Percentiles rank a stretch among this genome's conserved stretches.
These are phyloP conservation scores for Anthophora plumipes DNA, from an alignment of 2,888 invertebrate species.

Conservation along the genomic window DNA sequence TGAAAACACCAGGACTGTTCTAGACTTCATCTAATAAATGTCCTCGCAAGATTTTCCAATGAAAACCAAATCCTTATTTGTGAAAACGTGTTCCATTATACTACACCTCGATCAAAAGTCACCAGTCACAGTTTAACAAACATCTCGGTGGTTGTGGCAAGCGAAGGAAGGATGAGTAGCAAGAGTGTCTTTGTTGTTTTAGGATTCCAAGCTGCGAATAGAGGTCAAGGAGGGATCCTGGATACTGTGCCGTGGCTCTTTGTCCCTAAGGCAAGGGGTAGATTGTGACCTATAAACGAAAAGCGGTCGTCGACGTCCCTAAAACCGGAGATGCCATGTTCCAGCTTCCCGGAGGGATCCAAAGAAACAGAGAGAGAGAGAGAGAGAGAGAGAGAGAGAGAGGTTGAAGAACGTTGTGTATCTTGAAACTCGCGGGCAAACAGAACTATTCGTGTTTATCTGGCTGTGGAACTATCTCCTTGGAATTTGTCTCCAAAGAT, in stretches of 20 bases:
- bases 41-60: too few species aligned
- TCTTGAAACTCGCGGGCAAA: conserved; percentile 72
- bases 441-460: conserved; percentile 81
- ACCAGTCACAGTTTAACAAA: conserved; percentile 12
- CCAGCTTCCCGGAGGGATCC: neutral
- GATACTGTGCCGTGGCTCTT: conserved; percentile 38
- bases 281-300: conserved; percentile 70
- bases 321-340: conserved; percentile 20
- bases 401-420: conserved; percentile 18
- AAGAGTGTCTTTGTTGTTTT: conserved; percentile 60
- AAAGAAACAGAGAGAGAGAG: conserved; percentile 14
- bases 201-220: conserved; percentile 59
- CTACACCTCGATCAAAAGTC: conserved; percentile 31
- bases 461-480: conserved; percentile 68
- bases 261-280: conserved; percentile 35
- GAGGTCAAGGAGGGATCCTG: conserved; percentile 67
- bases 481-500: conserved; percentile 69
- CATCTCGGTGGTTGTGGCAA: neutral
- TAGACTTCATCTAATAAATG: too few species aligned
- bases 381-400: neutral
- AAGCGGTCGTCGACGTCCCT: conserved; percentile 38
- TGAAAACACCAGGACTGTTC: too few species aligned
- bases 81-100: neutral
- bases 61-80: neutral
- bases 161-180: neutral